Evolutionary conservation across 2,888 invertebrate genomes (phyloP).

Genomic region (Incurvaria masculella): DNA sequence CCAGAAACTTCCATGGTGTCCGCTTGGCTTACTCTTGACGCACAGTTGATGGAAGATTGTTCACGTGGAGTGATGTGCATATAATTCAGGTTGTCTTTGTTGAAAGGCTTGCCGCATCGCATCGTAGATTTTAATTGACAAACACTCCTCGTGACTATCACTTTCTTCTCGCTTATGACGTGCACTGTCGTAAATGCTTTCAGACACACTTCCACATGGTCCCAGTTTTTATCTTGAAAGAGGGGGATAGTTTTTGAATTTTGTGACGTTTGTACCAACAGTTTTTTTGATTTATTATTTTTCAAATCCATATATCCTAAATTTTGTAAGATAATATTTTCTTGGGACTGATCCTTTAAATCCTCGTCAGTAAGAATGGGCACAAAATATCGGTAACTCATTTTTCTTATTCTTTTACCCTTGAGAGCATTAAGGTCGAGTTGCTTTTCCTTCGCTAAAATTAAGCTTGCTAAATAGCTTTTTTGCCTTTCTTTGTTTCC

Average conservation of each 20-base stretch:
- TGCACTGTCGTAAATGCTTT: conserved; percentile 54
- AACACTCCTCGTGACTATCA: conserved; percentile 18
- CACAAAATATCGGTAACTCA: conserved; percentile 51
- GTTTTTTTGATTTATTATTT: not conserved
- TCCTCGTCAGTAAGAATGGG: conserved; percentile 27
- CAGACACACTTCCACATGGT: conserved; percentile 45
- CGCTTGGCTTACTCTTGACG: not conserved
- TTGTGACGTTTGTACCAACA: conserved; percentile 6
- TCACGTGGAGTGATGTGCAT: not conserved
- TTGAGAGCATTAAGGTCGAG: conserved; percentile 4
- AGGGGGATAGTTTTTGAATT: conserved; percentile 5
- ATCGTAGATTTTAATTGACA: not conserved
- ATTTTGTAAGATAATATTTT: conserved; percentile 3
- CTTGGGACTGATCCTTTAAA: conserved; percentile 15
- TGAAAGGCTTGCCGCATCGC: not conserved
- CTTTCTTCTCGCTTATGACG: conserved; percentile 52
- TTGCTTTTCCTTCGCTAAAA: conserved; percentile 42
- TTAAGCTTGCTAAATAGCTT: conserved; percentile 43
- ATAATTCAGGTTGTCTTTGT: not conserved
- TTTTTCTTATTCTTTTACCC: conserved; percentile 29
- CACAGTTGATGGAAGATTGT: conserved; percentile 9
- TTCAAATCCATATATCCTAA: not conserved
- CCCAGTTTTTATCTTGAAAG: conserved; percentile 10
- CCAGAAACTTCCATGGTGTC: not conserved
- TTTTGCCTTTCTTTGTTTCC: conserved; percentile 43